These are phyloP conservation scores for Chaetoderma sp. DNA, from an alignment of 2,888 invertebrate species.

Conservation along the genomic window DNA sequence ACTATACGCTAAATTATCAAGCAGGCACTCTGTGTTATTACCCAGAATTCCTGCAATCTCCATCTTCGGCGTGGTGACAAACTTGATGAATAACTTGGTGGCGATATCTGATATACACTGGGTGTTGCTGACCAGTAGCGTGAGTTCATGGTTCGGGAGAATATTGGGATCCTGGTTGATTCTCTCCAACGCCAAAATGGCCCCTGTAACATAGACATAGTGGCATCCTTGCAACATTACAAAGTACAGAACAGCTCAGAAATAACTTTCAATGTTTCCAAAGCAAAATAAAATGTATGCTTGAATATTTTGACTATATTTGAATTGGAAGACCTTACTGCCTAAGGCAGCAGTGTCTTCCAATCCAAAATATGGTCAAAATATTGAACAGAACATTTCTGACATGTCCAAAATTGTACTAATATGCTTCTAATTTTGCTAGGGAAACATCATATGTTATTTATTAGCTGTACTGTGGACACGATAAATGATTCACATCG, in stretches of 20 bases:
- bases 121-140: constrained; percentile 75
- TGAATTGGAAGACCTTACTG: too few species aligned
- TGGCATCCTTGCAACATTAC: background rate
- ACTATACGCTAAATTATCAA: background rate
- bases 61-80: constrained; percentile 74
- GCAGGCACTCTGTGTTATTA: constrained; percentile 50
- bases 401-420: too few species aligned
- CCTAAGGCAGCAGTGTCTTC: too few species aligned
- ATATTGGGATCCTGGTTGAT: constrained; percentile 76
- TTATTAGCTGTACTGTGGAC: too few species aligned
- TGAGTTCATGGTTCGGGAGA: constrained; percentile 75
- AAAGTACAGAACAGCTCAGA: background rate
- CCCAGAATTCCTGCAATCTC: constrained; percentile 80
- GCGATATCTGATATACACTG: constrained; percentile 80
- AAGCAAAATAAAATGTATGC: too few species aligned
- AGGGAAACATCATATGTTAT: too few species aligned
- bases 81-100: constrained; percentile 81
- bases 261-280: too few species aligned
- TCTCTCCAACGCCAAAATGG: constrained; percentile 75
- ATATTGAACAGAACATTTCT: background rate
- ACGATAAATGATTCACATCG: too few species aligned
- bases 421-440: too few species aligned
- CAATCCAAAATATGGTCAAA: too few species aligned
- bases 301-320: too few species aligned
- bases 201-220: constrained; percentile 71